Conservation (phyloP, 2,797 vertebrate genomes). For the Schizopygopsis malacanthus region DNA sequence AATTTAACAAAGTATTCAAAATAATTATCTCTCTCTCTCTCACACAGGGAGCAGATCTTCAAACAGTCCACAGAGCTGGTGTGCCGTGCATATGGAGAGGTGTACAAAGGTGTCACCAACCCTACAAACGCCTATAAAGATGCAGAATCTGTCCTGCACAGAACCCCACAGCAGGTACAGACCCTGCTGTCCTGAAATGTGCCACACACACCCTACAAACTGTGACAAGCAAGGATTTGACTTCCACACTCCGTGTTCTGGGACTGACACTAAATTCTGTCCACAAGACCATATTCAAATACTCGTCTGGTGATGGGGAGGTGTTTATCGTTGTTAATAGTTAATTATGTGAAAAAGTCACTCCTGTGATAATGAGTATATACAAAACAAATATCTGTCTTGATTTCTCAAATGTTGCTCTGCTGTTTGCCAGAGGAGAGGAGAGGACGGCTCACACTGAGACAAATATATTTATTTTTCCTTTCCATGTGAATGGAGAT, state of each 20-base stretch:
- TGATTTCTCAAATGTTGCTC: slow-evolving; percentile 10
- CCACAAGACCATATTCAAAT: not conserved
- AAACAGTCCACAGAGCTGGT: slow-evolving; percentile 93
- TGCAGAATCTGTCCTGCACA: slow-evolving; percentile 85
- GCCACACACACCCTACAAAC: not conserved
- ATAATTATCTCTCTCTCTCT: not conserved
- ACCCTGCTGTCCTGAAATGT: slow-evolving; percentile 85
- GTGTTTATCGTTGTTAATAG: slow-evolving; percentile 13
- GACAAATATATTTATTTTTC: slow-evolving; percentile 42
- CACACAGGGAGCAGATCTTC: slow-evolving; percentile 91
- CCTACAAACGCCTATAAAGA: slow-evolving; percentile 87
- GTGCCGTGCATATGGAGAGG: slow-evolving; percentile 90
- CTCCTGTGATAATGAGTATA: not conserved
- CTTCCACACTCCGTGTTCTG: slow-evolving; percentile 1
- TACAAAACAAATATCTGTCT: slow-evolving; percentile 6
- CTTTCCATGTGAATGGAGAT: slow-evolving; percentile 44
- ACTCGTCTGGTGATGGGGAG: slow-evolving; percentile 49
- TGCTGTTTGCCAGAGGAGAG: slow-evolving; percentile 36
- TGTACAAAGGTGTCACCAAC: slow-evolving; percentile 86
- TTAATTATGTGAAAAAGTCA: slow-evolving; percentile 23
- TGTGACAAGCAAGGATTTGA: not conserved
- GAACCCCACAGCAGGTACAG: slow-evolving; percentile 93
- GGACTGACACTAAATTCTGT: not conserved
- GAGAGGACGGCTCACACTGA: slow-evolving; percentile 47
- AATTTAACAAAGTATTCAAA: not conserved